Percentiles rank a stretch among this genome's conserved stretches.
These are phyloP conservation scores for Odontomachus brunneus DNA, from an alignment of 1,140 invertebrate species.

Conservation along the genomic window DNA sequence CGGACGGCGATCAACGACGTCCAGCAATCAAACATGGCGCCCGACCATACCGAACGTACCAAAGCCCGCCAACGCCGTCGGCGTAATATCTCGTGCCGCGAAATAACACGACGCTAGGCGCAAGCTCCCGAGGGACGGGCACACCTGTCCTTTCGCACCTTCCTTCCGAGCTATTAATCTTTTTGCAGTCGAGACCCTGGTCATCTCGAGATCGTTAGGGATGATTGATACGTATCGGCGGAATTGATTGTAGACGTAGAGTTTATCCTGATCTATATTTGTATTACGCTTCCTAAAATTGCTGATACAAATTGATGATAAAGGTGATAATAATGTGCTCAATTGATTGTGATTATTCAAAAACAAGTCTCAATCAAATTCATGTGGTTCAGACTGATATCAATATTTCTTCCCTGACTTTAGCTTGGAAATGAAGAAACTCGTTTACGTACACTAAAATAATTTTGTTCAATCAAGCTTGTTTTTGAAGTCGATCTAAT, in stretches of 20 bases:
- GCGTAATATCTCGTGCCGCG: conserved; percentile 76
- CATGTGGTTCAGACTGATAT: background rate
- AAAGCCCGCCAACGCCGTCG: conserved; percentile 77
- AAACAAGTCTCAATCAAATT: background rate
- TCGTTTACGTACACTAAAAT: conserved; percentile 12
- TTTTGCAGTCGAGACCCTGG: conserved; percentile 39
- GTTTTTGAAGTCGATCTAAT: conserved; percentile 24
- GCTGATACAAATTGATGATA: background rate
- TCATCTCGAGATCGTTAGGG: conserved; percentile 54
- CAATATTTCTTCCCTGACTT: background rate
- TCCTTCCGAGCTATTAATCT: conserved; percentile 47
- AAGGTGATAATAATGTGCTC: background rate
- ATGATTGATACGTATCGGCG: conserved; percentile 56
- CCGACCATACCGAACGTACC: conserved; percentile 80
- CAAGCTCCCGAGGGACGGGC: conserved; percentile 23
- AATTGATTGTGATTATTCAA: background rate
- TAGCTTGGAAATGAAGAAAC: background rate
- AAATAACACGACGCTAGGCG: conserved; percentile 68
- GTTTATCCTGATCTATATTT: conserved; percentile 8
- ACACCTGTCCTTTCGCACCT: conserved; percentile 60
- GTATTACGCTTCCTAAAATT: background rate
- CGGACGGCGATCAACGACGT: conserved; percentile 83
- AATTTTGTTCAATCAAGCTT: conserved; percentile 15
- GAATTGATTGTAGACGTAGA: conserved; percentile 30
- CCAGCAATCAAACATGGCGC: conserved; percentile 83